A percentile compares a stretch with the other conserved stretches of the same genome.
Evolutionary conservation across 2,797 vertebrate genomes (phyloP).

Genomic region (Gobionotothen gibberifrons): DNA sequence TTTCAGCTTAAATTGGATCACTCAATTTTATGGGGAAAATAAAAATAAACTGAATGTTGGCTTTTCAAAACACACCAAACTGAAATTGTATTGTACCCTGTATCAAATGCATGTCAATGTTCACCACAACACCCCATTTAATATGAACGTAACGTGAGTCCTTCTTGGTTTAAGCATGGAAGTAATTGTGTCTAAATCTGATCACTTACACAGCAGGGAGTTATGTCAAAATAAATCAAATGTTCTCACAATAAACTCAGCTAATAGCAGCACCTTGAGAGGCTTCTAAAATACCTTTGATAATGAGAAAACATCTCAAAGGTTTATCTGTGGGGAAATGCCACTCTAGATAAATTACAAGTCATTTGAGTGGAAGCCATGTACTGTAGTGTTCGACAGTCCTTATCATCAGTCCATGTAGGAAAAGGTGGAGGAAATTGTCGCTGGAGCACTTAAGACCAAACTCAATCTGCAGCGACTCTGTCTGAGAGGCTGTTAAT

Average conservation of each 20-base stretch:
- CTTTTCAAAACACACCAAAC: slow-evolving; percentile 1
- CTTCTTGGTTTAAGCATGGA: not conserved
- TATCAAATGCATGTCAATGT: not conserved
- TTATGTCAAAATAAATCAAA: too few species aligned
- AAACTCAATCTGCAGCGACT: slow-evolving; percentile 44
- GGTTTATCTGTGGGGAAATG: slow-evolving; percentile 4
- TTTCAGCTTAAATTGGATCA: slow-evolving; percentile 13
- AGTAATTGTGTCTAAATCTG: not conserved
- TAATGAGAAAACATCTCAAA: slow-evolving; percentile 22
- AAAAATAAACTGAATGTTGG: not conserved
- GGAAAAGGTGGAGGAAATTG: slow-evolving; percentile 34
- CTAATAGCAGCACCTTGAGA: not conserved
- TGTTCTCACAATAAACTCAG: not conserved
- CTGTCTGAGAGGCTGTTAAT: slow-evolving; percentile 57
- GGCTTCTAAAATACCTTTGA: slow-evolving; percentile 16
- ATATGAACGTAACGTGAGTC: not conserved
- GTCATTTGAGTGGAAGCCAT: slow-evolving; percentile 11
- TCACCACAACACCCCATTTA: not conserved
- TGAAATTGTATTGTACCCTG: not conserved
- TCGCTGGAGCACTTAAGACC: slow-evolving; percentile 35
- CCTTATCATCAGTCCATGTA: slow-evolving; percentile 36
- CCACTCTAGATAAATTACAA: slow-evolving; percentile 25
- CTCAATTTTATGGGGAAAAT: slow-evolving; percentile 15
- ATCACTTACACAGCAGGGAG: not conserved
- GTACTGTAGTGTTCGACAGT: slow-evolving; percentile 7